phyloP scores from a whole-genome alignment of 2,797 vertebrate species.

The Peromyscus eremicus region DNA sequence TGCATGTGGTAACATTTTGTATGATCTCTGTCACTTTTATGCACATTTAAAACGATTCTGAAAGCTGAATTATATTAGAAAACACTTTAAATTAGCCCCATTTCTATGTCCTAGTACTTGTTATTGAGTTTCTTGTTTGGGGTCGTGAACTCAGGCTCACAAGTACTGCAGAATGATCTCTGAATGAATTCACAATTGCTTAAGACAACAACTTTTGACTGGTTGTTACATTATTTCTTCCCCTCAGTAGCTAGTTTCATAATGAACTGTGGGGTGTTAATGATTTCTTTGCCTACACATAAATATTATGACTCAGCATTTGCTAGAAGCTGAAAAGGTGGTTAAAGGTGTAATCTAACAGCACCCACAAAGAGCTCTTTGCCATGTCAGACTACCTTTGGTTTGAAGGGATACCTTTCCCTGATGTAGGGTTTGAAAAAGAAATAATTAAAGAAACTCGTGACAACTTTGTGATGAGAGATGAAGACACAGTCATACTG shows the following conservation, averaged over 20 bases:
- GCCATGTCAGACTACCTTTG: not conserved
- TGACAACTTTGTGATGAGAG: not conserved
- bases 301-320: not conserved
- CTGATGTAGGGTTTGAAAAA: fast-evolving
- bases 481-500: not conserved
- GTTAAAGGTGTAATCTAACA: not conserved
- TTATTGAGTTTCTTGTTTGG: not conserved
- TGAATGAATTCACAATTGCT: not conserved
- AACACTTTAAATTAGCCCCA: not conserved
- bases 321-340: not conserved
- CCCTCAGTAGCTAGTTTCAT: not conserved
- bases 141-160: not conserved
- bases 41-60: not conserved
- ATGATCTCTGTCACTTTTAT: not conserved
- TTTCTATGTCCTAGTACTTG: not conserved
- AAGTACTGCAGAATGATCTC: not conserved
- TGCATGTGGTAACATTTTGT: not conserved
- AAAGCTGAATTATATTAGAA: not conserved
- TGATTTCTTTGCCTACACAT: not conserved
- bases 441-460: not conserved
- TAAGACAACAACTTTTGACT: not conserved
- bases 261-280: not conserved
- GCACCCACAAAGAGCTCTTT: not conserved
- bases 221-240: not conserved
- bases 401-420: not conserved